Evolutionary conservation across 2,113 vertebrate species (phyloP).

Genomic region (Conger conger): DNA sequence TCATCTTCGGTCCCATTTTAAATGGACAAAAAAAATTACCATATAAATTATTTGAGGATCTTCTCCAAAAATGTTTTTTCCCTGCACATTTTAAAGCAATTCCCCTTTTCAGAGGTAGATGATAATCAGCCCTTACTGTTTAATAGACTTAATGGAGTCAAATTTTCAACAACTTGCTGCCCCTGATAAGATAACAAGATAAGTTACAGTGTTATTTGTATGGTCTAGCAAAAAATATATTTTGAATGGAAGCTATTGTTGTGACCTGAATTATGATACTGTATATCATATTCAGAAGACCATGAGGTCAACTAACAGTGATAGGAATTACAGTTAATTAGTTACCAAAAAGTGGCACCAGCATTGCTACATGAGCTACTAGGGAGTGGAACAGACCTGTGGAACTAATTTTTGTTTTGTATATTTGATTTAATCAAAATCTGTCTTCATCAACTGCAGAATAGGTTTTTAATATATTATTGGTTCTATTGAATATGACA

Average conservation of each 20-base stretch:
- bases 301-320: not conserved
- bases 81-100: not conserved
- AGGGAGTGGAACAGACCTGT: not conserved
- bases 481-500: too few relatives aligned
- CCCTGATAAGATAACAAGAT: not conserved
- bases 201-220: not conserved
- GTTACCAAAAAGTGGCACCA: not conserved
- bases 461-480: too few relatives aligned
- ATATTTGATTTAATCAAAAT: not conserved
- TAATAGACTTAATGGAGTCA: not conserved
- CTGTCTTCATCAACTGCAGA: not conserved
- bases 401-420: not conserved
- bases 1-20: not conserved
- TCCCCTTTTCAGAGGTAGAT: not conserved
- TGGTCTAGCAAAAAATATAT: not conserved
- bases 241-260: not conserved
- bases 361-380: not conserved
- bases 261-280: slow-evolving; percentile 13
- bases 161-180: too few relatives aligned
- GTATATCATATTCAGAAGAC: not conserved
- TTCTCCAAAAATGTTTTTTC: not conserved
- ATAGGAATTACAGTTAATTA: not conserved
- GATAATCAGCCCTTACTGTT: not conserved
- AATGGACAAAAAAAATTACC: not conserved
- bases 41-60: not conserved